Percentiles rank a stretch among this genome's conserved stretches.
Evolutionary conservation across 2,113 vertebrate species (phyloP).

Genomic region (Thunnus maccoyii): DNA sequence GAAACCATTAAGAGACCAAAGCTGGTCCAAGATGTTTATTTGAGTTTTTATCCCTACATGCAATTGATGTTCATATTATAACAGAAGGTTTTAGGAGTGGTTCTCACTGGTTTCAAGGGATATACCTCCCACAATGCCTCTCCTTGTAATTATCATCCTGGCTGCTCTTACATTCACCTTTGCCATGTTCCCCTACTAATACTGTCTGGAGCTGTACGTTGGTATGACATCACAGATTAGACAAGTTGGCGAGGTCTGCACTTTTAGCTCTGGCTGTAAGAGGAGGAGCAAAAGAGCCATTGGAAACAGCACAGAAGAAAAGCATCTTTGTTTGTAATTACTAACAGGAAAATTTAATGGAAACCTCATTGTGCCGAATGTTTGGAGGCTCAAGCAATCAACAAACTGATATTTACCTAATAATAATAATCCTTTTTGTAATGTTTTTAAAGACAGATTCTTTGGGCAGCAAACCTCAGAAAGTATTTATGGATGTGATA

Average conservation of each 20-base stretch:
- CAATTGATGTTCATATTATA: not conserved
- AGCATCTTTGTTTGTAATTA: not conserved
- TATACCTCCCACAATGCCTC: not conserved
- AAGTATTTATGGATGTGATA: not conserved
- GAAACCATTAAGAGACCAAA: not conserved
- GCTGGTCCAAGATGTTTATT: not conserved
- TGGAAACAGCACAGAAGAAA: not conserved
- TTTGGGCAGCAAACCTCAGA: not conserved
- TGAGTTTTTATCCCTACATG: not conserved
- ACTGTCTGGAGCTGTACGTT: slow-evolving; percentile 17
- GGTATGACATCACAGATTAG: slow-evolving; percentile 50
- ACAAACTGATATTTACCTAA: no score
- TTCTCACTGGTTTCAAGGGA: not conserved
- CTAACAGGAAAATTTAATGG: no score
- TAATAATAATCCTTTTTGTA: no score
- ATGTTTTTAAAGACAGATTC: no score
- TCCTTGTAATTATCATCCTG: slow-evolving; percentile 9
- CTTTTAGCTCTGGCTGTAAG: slow-evolving; percentile 4
- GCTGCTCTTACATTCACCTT: slow-evolving; percentile 33
- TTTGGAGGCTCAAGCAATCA: no score
- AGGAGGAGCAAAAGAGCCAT: not conserved
- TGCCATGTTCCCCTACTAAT: slow-evolving; percentile 32
- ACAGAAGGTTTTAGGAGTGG: not conserved
- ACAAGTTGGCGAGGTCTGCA: not conserved
- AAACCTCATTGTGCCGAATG: no score